These are phyloP conservation scores for Apodemus sylvaticus DNA, from an alignment of 2,113 vertebrate genomes.

Conservation along the genomic window DNA sequence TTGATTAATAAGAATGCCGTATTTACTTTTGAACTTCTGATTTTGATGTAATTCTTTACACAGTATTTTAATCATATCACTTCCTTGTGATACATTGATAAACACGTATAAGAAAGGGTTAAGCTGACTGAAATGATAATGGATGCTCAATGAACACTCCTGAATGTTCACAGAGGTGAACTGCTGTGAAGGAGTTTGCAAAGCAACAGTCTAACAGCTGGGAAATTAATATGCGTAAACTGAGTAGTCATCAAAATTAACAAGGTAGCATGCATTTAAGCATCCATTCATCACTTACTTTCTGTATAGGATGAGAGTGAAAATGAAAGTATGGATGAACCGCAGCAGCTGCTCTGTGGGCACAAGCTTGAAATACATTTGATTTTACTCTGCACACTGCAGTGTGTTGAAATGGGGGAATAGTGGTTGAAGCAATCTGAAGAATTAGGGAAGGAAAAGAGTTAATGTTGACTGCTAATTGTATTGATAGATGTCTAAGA, in stretches of 20 bases:
- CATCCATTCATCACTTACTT: neutral
- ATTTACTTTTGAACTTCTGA: conserved; percentile 34
- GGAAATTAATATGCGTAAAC: neutral
- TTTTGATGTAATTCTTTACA: neutral
- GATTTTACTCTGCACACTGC: neutral
- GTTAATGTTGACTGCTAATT: neutral
- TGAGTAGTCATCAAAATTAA: neutral
- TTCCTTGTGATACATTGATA: neutral
- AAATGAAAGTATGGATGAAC: neutral
- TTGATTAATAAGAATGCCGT: conserved; percentile 59
- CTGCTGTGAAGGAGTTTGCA: neutral
- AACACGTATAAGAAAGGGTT: neutral
- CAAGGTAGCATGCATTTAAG: neutral
- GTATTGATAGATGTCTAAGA: neutral
- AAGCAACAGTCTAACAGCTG: neutral
- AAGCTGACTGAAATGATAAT: neutral
- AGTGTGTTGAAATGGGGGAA: neutral
- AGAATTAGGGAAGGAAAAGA: neutral
- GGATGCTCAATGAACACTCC: neutral
- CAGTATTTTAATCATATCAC: neutral
- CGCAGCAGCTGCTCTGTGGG: neutral
- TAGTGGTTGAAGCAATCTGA: neutral
- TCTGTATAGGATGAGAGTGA: neutral
- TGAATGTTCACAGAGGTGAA: neutral
- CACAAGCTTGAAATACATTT: neutral